Evolutionary conservation across 1,140 invertebrate species (phyloP), one percentile per base, ranked within the genome.

Genomic region (Watersipora subatra): DNA sequence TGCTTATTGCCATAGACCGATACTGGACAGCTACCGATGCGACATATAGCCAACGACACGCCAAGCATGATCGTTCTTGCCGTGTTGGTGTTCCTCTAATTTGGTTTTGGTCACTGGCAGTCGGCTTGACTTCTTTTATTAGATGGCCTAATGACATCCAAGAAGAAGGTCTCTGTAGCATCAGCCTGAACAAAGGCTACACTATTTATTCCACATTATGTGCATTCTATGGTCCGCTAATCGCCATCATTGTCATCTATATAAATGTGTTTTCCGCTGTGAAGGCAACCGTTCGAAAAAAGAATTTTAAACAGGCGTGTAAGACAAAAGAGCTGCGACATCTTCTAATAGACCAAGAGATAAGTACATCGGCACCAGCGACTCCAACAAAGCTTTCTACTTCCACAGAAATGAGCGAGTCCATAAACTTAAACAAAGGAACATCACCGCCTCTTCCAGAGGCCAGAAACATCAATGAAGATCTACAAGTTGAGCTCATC

Each of bases 21-120:
- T 98, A 94, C 79, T 95, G 92, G 92, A 90, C 91, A 64, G 91
- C 96, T 69, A 95, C 92, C 56, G 87, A 93, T 78, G 88, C 96
- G 64, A 91, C 93, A 83, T 96, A 97, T 83, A 91, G 93, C 72
- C 89, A 92, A 78, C 88, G 88, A 56, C 58, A 72, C 72, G 66
- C 83, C 84, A 70, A 96, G 98, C 72, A 87, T 90, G 68, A 84
- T 86, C 22, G 92, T 98, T 88, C 92, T 99, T 63, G 84, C 88
- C 56, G 79, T 90, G 17, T 89, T 94, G 3, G 95, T 92, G 93
- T 76, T 86, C 2, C 86, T 90, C 0, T 86, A 91, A 19, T 86
- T 91, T 72, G n/a, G n/a, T n/a, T n/a, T n/a, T n/a, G n/a, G n/a
- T n/a, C n/a, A n/a, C n/a, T n/a, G n/a, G n/a, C n/a, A n/a, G n/a